Base-by-base conservation (phyloP, 53 echinoderm and acorn worm species). In the Astropecten irregularis region DNA sequence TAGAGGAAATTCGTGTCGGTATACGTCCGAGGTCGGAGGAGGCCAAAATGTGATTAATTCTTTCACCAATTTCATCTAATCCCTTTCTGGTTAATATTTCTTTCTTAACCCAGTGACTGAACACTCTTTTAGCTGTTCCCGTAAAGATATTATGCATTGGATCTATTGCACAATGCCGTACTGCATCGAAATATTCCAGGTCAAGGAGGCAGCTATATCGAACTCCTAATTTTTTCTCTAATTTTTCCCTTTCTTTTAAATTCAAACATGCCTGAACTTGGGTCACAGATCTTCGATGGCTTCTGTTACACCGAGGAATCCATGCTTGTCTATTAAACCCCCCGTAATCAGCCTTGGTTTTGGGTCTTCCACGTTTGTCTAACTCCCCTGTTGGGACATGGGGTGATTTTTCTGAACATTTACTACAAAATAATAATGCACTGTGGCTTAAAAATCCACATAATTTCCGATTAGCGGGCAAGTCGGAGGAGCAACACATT, bases 391-490 rank as follows among this genome's bases (percentile, higher is more conserved):
- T 83, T 3, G 16, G n/a, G 37, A 83, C 68, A 36, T 25, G 48
- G 21, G 68, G 50, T n/a, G 68, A 68, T 53, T 83, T 46, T 27
- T 64, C 65, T 36, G 65, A 47, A 53, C 82, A 82, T 44, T 42
- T 64, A 1, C 49, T 65, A 32, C 82, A 82, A 22, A 63, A 63
- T 8, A 63, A 9, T 21, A 48, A 63, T 26, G 82, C 82, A 62
- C 68, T 52, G 22, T 83, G 83, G 28, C 83, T 68, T 33, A 83
- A 53, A 68, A 83, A 83, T 11, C 83, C 83, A 69, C 68, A 83
- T 11, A 56, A 9, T 37, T 83, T 83, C 28, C 83, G 16, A 53
- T 83, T 83, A 18, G 68, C 82, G 23, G 82, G 82, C 28, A 82
- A 44, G 30, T 82, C 82, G 31, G 66, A 44, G 16, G 66, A 58